Conservation (phyloP, 2,797 vertebrate species). For the Dipus sagitta region DNA sequence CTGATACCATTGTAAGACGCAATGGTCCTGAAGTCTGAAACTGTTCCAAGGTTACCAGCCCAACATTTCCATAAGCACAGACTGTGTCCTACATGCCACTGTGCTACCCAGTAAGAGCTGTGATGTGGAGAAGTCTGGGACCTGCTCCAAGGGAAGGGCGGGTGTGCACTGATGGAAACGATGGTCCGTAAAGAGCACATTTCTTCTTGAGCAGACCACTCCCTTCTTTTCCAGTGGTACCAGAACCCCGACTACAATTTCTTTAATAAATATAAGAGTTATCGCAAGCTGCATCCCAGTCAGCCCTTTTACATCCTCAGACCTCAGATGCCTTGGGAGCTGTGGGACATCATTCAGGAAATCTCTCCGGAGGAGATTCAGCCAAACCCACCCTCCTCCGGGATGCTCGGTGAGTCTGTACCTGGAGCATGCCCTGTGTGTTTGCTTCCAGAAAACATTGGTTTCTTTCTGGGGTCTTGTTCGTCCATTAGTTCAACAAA, state of each 20-base stretch:
- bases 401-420: slow-evolving; percentile 88
- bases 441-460: slow-evolving; percentile 57
- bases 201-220: slow-evolving; percentile 2
- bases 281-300: slow-evolving; percentile 83
- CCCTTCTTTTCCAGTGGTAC: slow-evolving; percentile 88
- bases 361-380: slow-evolving; percentile 89
- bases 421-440: background rate
- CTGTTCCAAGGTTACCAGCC: background rate
- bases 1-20: background rate
- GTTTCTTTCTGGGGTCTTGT: slow-evolving; percentile 47
- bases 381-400: slow-evolving; percentile 90
- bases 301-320: slow-evolving; percentile 91
- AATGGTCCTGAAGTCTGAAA: background rate
- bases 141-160: background rate
- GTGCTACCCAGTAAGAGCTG: background rate
- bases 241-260: slow-evolving; percentile 89
- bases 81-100: fast-evolving
- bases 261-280: slow-evolving; percentile 86
- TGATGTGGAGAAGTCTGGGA: background rate
- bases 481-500: slow-evolving; percentile 41
- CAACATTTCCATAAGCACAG: background rate
- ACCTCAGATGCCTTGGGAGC: slow-evolving; percentile 90
- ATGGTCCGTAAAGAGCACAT: background rate
- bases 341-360: slow-evolving; percentile 91
- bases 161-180: background rate